Evolutionary conservation across 2,113 vertebrate genomes (phyloP).

Genomic region (Pomatorhinus ruficollis): DNA sequence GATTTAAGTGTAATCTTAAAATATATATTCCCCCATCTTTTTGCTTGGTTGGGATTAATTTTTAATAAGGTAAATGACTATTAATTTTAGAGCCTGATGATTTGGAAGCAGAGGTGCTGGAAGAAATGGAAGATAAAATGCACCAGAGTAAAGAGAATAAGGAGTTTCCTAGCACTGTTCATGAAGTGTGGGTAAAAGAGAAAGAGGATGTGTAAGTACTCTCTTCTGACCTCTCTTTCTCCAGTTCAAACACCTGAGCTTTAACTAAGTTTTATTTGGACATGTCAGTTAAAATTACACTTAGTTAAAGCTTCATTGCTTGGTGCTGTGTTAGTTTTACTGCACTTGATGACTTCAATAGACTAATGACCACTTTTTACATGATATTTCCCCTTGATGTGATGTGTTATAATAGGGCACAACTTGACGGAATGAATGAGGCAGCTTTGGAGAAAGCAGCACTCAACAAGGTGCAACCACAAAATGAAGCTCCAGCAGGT

Average conservation of each 20-base stretch:
- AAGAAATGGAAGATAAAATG: conserved; percentile 65
- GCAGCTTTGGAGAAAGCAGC: neutral
- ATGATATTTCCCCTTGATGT: neutral
- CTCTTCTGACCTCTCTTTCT: neutral
- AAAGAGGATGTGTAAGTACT: conserved; percentile 66
- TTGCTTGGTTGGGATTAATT: neutral
- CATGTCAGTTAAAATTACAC: neutral
- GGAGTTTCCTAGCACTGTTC: conserved; percentile 49
- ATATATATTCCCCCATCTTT: neutral
- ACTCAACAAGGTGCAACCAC: conserved; percentile 5
- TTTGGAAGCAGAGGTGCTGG: conserved; percentile 84
- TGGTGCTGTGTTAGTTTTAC: neutral
- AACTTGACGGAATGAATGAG: conserved; percentile 56
- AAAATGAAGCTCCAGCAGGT: conserved; percentile 71
- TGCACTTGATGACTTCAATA: neutral
- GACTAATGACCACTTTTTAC: neutral
- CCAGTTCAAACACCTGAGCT: neutral
- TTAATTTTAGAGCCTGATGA: conserved; percentile 79
- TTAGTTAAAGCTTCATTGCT: neutral
- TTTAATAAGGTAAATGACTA: neutral
- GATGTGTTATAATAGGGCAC: conserved; percentile 66
- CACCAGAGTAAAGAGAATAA: neutral
- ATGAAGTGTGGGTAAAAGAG: conserved; percentile 83
- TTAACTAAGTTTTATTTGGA: neutral
- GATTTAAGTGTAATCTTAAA: neutral